Evolutionary conservation across 2,888 invertebrate species (phyloP).

Genomic region (Unio delphinus): DNA sequence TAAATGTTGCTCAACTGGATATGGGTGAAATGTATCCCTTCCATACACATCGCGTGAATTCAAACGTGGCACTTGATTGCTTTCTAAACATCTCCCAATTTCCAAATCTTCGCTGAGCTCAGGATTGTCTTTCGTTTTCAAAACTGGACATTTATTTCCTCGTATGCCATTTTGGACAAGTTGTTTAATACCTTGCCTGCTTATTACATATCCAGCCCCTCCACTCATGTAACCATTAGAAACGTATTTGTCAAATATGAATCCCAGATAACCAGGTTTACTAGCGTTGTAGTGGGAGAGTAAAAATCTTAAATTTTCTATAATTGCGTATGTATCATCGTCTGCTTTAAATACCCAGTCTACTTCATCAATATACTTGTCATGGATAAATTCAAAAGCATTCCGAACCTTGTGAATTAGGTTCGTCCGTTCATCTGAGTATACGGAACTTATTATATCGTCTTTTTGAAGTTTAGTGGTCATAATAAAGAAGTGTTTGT

Average conservation of each 20-base stretch:
- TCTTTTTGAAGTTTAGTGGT: slow-evolving; percentile 75
- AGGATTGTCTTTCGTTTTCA: slow-evolving; percentile 77
- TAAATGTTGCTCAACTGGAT: slow-evolving; percentile 76
- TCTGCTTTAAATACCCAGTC: slow-evolving; percentile 99
- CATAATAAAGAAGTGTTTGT: slow-evolving; percentile 71
- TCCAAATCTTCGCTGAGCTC: slow-evolving; percentile 85
- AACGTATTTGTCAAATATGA: slow-evolving; percentile 56
- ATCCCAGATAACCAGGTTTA: slow-evolving; percentile 84
- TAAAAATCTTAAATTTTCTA: slow-evolving; percentile 94
- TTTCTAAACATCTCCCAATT: slow-evolving; percentile 90
- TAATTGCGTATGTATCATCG: slow-evolving; percentile 96
- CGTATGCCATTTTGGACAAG: slow-evolving; percentile 83
- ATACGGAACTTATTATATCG: slow-evolving; percentile 81
- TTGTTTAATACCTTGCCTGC: slow-evolving; percentile 81
- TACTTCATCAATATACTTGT: slow-evolving; percentile 84
- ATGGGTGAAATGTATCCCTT: slow-evolving; percentile 94
- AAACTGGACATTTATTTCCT: slow-evolving; percentile 78
- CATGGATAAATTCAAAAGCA: slow-evolving; percentile 88
- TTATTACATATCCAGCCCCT: slow-evolving; percentile 82
- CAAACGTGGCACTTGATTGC: slow-evolving; percentile 87
- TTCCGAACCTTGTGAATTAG: slow-evolving; percentile 98
- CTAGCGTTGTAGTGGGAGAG: slow-evolving; percentile 81
- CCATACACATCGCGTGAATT: slow-evolving; percentile 88
- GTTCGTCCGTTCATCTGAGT: slow-evolving; percentile 88
- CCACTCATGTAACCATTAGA: slow-evolving; percentile 73